phyloP scores from a whole-genome alignment of 2,797 vertebrate genomes.

The Neopelma chrysocephalum region DNA sequence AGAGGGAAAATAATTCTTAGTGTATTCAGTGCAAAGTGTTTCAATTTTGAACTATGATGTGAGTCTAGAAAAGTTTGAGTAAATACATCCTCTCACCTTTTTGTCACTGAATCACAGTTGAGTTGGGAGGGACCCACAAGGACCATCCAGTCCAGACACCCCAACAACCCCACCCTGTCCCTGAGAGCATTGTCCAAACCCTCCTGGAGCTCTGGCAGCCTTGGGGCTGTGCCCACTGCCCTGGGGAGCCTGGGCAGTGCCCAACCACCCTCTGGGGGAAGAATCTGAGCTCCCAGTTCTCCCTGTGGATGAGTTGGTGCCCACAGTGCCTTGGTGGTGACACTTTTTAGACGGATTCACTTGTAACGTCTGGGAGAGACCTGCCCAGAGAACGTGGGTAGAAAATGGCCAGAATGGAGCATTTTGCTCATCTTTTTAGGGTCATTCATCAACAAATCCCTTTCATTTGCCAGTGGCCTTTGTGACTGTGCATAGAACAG shows the following conservation, averaged over 20 bases:
- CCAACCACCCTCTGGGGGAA: not conserved
- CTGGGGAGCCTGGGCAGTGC: not conserved
- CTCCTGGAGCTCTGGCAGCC: not conserved
- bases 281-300: not conserved
- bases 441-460: not conserved
- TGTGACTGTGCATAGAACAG: not conserved
- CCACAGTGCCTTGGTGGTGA: fast-evolving
- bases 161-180: not conserved
- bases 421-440: not conserved
- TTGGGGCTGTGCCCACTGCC: fast-evolving
- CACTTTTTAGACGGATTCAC: not conserved
- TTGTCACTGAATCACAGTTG: not conserved
- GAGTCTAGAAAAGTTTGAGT: not conserved
- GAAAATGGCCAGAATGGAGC: not conserved
- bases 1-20: not conserved
- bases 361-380: not conserved
- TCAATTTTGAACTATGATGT: fast-evolving
- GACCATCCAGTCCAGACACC: not conserved
- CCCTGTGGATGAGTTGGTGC: not conserved
- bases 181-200: fast-evolving
- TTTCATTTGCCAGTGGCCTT: not conserved
- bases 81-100: not conserved
- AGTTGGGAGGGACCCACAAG: not conserved
- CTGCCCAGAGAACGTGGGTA: not conserved
- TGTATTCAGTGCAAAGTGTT: not conserved